Evolutionary conservation across 2,113 vertebrate species (phyloP), one percentile per base, ranked within the genome.

Genomic region (Corythaixoides concolor): DNA sequence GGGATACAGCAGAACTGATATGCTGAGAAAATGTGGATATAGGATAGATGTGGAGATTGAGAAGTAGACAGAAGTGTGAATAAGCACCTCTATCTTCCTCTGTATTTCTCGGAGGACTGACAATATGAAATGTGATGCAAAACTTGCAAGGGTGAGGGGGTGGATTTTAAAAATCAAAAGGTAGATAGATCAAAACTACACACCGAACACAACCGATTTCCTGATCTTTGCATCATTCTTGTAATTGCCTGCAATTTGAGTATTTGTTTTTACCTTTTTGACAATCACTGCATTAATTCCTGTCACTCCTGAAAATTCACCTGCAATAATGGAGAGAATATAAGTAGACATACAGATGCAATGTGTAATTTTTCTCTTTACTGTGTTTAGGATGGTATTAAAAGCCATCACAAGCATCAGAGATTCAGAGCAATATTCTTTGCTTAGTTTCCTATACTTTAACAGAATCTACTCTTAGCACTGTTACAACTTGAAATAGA

Each of bases 121-220:
- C 58, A 76, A 14, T 64, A 41, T 56, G 58, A 66, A 93, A 85
- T 66, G 32, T 58, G 58, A 83, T 88, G 85, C 75, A 93, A 92
- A 94, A 49, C 50, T 28, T 77, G 85, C 62, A 74, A 75, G 21
- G 37, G 10, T 45, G 72, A 76, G 82, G 53, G 58, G 21, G 26
- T 82, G 85, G 62, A 76, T 94, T 94, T 93, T 72, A 88, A 78
- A 74, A 94, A 73, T 55, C 45, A 47, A 41, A 88, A 41, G 15
- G 49, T 24, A 50, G 55, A 53, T 49, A 67, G 45, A 80, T 73
- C 53, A 80, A 74, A 93, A 60, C 30, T 60, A 17, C 53, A 82
- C 49, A 49, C 24, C 53, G 82, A 95, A 88, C 66, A 55, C 43
- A 91, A 68, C 43, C 14, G 39, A 50, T 95, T 97, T 95, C 85